A percentile compares a stretch with the other conserved stretches of the same genome.
These are phyloP conservation scores for Okapia johnstoni DNA, from an alignment of 2,113 vertebrate genomes.

Conservation along the genomic window DNA sequence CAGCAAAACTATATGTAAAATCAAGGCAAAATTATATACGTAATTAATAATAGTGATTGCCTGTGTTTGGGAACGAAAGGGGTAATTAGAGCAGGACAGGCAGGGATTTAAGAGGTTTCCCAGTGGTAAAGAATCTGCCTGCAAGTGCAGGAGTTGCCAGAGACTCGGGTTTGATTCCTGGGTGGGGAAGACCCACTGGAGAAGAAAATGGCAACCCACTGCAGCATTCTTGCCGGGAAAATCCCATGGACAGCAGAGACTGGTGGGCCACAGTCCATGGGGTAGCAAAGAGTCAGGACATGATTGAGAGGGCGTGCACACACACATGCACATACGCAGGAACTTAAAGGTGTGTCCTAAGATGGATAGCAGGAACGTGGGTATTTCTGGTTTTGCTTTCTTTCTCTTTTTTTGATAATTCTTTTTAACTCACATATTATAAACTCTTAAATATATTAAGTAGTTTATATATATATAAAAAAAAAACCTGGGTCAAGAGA, in stretches of 20 bases:
- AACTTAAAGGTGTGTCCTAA: background rate
- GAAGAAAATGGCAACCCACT: background rate
- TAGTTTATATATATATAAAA: background rate
- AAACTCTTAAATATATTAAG: background rate
- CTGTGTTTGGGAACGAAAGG: background rate
- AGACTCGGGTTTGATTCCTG: background rate
- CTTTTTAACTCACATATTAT: background rate
- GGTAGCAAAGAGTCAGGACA: background rate
- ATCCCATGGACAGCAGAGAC: background rate
- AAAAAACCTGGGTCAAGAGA: background rate
- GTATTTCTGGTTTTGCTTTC: background rate
- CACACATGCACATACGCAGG: no score
- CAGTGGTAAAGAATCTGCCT: background rate
- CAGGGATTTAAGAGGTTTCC: background rate
- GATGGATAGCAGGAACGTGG: background rate
- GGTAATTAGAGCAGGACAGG: background rate
- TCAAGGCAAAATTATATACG: background rate
- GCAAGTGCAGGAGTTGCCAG: background rate
- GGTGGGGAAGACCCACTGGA: background rate
- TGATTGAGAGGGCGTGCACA: accelerated
- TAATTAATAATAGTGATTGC: background rate
- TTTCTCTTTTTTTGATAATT: background rate
- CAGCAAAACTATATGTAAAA: background rate
- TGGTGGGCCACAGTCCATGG: background rate
- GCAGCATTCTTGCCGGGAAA: background rate